phyloP scores from a whole-genome alignment of 2,888 invertebrate genomes.

The Sinodicranocentrus sp. region DNA sequence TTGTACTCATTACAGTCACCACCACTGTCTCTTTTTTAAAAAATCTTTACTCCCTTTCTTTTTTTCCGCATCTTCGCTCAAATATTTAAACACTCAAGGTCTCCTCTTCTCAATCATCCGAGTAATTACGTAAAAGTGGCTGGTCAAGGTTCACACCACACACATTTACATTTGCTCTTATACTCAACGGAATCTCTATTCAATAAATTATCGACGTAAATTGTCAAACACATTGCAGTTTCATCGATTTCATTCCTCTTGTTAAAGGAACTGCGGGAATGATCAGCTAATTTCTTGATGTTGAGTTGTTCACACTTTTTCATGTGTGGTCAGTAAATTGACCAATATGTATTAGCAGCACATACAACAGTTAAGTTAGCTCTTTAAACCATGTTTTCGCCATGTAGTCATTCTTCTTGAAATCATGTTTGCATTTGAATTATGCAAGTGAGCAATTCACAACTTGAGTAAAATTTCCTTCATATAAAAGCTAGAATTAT shows the following conservation, averaged over 20 bases:
- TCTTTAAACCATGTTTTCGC: too few species aligned
- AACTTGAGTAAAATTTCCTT: constrained; percentile 10
- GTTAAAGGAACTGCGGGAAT: too few species aligned
- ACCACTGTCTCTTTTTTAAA: background rate
- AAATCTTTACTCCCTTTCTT: constrained; percentile 45
- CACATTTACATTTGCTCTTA: background rate
- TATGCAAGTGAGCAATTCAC: background rate
- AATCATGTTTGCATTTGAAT: constrained; percentile 5
- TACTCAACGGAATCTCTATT: too few species aligned
- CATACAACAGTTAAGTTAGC: too few species aligned
- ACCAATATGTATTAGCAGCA: too few species aligned
- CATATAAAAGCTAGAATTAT: constrained; percentile 2
- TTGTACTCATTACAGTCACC: constrained; percentile 25
- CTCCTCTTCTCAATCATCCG: constrained; percentile 35
- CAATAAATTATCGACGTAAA: too few species aligned
- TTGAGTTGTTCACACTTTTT: too few species aligned
- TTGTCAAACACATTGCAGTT: too few species aligned
- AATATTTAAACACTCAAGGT: constrained; percentile 60
- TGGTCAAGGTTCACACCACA: constrained; percentile 60
- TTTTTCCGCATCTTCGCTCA: constrained; percentile 61
- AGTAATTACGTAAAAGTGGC: constrained; percentile 62
- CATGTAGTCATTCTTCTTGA: too few species aligned
- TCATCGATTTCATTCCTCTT: too few species aligned
- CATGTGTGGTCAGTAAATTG: too few species aligned
- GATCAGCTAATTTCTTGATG: too few species aligned